Evolutionary conservation across 2,797 vertebrate species (phyloP).

Genomic region (Masticophis lateralis): DNA sequence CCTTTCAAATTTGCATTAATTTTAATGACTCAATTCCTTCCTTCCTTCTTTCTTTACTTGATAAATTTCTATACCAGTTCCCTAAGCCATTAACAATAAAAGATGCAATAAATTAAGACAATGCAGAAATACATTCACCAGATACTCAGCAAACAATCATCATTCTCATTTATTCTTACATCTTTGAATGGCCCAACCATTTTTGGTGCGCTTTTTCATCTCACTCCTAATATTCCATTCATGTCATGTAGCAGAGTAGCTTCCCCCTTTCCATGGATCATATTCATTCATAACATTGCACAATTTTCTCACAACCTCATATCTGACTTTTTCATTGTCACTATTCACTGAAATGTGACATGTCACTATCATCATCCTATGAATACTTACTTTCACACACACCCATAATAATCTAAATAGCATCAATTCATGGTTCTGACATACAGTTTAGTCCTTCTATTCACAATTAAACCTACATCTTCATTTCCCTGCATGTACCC

Average conservation of each 20-base stretch:
- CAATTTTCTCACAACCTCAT: not conserved
- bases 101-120: not conserved
- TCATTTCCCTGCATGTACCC: not conserved
- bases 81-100: not conserved
- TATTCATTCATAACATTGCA: not conserved
- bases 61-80: not conserved
- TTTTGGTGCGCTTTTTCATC: not conserved
- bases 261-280: not conserved
- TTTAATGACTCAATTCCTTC: not conserved
- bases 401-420: not conserved
- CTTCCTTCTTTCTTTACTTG: not conserved
- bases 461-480: not conserved
- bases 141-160: not conserved
- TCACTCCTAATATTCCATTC: not conserved
- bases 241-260: not conserved
- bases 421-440: not conserved
- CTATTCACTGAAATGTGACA: not conserved
- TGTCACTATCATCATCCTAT: not conserved
- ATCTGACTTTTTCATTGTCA: not conserved
- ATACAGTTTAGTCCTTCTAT: not conserved
- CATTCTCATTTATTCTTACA: not conserved
- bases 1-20: not conserved
- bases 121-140: not conserved
- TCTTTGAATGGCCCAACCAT: not conserved
- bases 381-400: not conserved